A percentile compares a stretch with the other conserved stretches of the same genome.
Evolutionary conservation across 2,113 vertebrate genomes (phyloP).

Genomic region (Cardinalis cardinalis): DNA sequence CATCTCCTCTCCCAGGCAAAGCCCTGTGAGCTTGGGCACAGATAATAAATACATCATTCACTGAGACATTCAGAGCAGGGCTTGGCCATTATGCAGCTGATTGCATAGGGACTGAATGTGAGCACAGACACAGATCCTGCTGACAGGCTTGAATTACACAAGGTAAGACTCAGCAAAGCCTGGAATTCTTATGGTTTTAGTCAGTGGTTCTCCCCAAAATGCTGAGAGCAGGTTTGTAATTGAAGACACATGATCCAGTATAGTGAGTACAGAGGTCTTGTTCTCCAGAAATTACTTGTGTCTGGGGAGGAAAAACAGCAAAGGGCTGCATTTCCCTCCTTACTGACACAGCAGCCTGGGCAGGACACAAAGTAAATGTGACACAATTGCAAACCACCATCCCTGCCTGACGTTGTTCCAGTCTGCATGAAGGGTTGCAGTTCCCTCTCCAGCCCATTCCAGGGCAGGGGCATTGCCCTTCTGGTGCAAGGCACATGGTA

Average conservation of each 20-base stretch:
- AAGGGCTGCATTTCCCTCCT: background rate
- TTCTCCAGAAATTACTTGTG: background rate
- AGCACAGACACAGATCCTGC: background rate
- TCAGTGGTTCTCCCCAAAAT: background rate
- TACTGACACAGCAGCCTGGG: background rate
- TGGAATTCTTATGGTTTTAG: background rate
- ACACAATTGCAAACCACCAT: background rate
- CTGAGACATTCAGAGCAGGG: background rate
- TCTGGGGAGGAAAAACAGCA: background rate
- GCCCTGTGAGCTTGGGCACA: background rate
- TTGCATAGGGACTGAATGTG: background rate
- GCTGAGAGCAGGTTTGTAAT: background rate
- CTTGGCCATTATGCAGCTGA: background rate
- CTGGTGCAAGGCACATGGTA: rapidly evolving
- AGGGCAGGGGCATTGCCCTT: background rate
- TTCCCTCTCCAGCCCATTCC: background rate
- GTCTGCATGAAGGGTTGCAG: rapidly evolving
- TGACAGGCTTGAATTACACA: background rate
- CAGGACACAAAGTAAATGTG: background rate
- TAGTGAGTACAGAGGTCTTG: background rate
- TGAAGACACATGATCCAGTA: background rate
- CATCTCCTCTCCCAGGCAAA: background rate
- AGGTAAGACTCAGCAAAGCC: background rate
- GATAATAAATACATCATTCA: background rate
- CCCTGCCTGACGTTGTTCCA: rapidly evolving